Evolutionary conservation across 2,888 invertebrate species (phyloP).

Genomic region (Lasioglossum villosulum): DNA sequence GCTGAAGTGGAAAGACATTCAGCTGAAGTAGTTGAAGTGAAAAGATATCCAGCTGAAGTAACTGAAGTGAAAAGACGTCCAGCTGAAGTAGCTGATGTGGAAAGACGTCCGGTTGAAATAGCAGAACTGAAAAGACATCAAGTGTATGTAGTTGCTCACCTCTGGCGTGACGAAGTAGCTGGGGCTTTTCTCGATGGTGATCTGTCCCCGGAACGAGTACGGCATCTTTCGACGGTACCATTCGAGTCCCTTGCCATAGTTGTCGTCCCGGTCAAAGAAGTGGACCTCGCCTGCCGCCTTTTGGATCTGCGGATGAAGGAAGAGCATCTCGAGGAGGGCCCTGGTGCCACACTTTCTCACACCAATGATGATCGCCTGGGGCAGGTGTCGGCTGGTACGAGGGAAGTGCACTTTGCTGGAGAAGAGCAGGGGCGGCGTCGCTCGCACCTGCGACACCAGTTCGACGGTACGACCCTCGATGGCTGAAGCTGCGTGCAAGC

Average conservation of each 20-base stretch:
- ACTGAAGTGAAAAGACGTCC: too few relatives aligned
- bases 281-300: constrained; percentile 98
- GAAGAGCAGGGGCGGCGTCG: constrained; percentile 84
- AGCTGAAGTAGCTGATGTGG: too few relatives aligned
- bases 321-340: constrained; percentile 97
- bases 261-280: constrained; percentile 98
- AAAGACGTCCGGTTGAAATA: too few relatives aligned
- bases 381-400: constrained; percentile 88
- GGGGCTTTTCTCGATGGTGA: constrained; percentile 98
- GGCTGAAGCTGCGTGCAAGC: constrained; percentile 87
- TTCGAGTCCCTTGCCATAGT: constrained; percentile 95
- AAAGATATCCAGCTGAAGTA: too few relatives aligned
- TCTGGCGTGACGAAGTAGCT: constrained; percentile 98
- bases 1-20: too few relatives aligned
- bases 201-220: constrained; percentile 94
- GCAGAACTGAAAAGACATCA: too few relatives aligned
- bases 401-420: constrained; percentile 87
- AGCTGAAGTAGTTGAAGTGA: too few relatives aligned
- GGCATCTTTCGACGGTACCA: constrained; percentile 99
- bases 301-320: constrained; percentile 96
- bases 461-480: constrained; percentile 80
- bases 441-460: constrained; percentile 82
- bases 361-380: constrained; percentile 96
- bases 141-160: constrained; percentile 86
- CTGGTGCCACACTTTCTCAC: constrained; percentile 98